Evolutionary conservation across 2,888 invertebrate species (phyloP).

Genomic region (Sisyra terminalis): DNA sequence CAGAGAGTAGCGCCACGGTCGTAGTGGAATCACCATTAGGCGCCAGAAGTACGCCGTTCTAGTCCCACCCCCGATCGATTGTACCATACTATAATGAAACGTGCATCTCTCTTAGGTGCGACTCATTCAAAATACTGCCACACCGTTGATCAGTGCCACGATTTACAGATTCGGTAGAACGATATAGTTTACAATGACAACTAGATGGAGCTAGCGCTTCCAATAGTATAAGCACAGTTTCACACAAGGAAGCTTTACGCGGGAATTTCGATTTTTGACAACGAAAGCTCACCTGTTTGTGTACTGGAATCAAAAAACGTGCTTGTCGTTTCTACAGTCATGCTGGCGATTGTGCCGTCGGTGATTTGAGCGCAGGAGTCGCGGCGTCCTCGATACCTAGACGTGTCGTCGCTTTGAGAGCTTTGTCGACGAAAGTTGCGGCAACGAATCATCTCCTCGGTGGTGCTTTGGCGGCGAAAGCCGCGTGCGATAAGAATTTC

Average conservation of each 20-base stretch:
- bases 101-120: slow-evolving; percentile 1
- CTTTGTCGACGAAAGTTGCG: slow-evolving; percentile 81
- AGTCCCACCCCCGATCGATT: slow-evolving; percentile 26
- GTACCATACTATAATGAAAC: neutral
- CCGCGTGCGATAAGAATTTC: slow-evolving; percentile 82
- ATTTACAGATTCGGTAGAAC: no score
- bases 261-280: no score
- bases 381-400: slow-evolving; percentile 50
- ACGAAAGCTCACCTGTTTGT: slow-evolving; percentile 84
- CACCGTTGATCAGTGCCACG: no score
- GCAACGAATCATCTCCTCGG: slow-evolving; percentile 85
- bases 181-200: no score
- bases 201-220: no score
- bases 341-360: slow-evolving; percentile 79
- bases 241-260: no score
- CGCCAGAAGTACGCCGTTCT: slow-evolving; percentile 13
- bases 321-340: slow-evolving; percentile 86
- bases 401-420: slow-evolving; percentile 73
- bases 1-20: slow-evolving; percentile 22
- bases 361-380: slow-evolving; percentile 83
- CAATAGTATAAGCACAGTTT: no score
- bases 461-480: slow-evolving; percentile 77
- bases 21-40: slow-evolving; percentile 14
- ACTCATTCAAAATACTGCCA: no score
- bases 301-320: slow-evolving; percentile 87